A percentile compares a stretch with the other conserved stretches of the same genome.
These are phyloP conservation scores for Scrobipalpa atriplicella DNA, from an alignment of 2,888 invertebrate species.

Conservation along the genomic window DNA sequence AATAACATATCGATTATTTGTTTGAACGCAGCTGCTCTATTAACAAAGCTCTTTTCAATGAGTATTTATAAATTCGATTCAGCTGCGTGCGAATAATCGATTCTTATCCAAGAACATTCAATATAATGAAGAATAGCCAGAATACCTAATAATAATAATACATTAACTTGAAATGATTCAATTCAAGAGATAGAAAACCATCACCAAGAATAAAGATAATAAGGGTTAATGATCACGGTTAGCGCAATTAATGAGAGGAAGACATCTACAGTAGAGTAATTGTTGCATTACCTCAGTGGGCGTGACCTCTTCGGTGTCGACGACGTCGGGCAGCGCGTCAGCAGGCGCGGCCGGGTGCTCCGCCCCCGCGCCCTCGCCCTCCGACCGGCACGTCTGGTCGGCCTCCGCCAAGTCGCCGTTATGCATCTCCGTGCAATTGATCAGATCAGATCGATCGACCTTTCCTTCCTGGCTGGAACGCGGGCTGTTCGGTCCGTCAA, in stretches of 20 bases:
- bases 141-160: too few species aligned
- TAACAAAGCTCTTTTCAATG: too few species aligned
- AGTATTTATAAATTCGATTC: too few species aligned
- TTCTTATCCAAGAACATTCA: too few species aligned
- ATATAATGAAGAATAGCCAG: too few species aligned
- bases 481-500: conserved; percentile 60
- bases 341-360: conserved; percentile 44
- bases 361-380: conserved; percentile 47
- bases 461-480: conserved; percentile 71
- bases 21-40: too few species aligned
- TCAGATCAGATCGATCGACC: conserved; percentile 56
- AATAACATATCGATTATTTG: too few species aligned
- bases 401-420: conserved; percentile 92
- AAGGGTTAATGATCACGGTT: conserved; percentile 47
- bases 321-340: conserved; percentile 72
- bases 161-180: too few species aligned
- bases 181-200: too few species aligned
- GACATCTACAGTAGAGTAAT: conserved; percentile 75
- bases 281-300: conserved; percentile 81
- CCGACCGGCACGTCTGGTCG: conserved; percentile 86
- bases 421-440: conserved; percentile 79
- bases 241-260: conserved; percentile 70
- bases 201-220: background rate
- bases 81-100: too few species aligned
- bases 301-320: conserved; percentile 77